A percentile compares a stretch with the other conserved stretches of the same genome.
phyloP scores from a whole-genome alignment of 2,797 vertebrate species.

The Gallinago nigripennis region DNA sequence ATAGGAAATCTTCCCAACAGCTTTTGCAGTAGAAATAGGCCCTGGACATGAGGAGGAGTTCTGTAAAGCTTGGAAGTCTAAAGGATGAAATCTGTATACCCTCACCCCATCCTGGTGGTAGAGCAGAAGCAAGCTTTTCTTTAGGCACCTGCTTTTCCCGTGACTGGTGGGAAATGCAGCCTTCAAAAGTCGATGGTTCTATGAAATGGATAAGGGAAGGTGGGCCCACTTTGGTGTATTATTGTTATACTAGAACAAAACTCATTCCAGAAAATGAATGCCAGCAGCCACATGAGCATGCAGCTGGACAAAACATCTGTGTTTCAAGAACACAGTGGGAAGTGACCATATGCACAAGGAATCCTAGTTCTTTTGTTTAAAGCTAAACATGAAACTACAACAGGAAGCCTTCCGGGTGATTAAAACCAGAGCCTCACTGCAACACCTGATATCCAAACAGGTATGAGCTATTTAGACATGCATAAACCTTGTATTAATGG shows the following conservation, averaged over 20 bases:
- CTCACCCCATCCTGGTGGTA: not conserved
- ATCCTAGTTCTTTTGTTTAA: constrained; percentile 16
- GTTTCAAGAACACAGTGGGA: not conserved
- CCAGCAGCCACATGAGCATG: not conserved
- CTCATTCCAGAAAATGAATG: not conserved
- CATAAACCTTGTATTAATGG: not conserved
- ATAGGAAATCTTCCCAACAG: not conserved
- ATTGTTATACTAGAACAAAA: not conserved
- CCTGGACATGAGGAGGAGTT: not conserved
- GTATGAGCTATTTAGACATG: not conserved
- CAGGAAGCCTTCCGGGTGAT: not conserved
- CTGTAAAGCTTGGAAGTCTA: not conserved
- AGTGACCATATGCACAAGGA: not conserved
- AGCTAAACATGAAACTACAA: not conserved
- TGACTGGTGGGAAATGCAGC: not conserved
- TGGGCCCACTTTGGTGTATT: not conserved
- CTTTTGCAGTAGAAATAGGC: not conserved
- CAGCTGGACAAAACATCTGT: constrained; percentile 33
- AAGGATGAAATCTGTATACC: not conserved
- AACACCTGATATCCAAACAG: not conserved
- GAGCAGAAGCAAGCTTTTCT: not conserved
- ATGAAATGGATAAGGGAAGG: not conserved
- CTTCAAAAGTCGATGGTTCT: not conserved
- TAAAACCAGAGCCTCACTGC: not conserved
- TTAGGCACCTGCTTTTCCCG: not conserved